These are phyloP conservation scores for Therioaphis trifolii DNA, from an alignment of 2,888 invertebrate species.

Conservation along the genomic window DNA sequence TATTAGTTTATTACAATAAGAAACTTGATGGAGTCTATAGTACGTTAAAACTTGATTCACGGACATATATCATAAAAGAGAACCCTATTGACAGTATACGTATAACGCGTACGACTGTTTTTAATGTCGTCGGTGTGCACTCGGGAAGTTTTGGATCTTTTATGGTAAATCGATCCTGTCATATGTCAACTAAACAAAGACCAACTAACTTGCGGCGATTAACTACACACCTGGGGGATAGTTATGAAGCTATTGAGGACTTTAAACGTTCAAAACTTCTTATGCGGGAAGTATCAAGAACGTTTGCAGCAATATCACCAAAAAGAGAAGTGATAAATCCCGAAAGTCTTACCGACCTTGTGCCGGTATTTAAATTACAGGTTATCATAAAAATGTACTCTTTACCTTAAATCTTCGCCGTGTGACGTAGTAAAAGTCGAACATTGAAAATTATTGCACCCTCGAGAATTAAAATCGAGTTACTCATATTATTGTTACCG, in stretches of 20 bases:
- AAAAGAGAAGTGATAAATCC: not conserved
- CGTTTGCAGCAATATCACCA: not conserved
- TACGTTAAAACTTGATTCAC: not conserved
- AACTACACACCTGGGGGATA: not conserved
- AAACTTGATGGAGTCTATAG: too few relatives aligned
- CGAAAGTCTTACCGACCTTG: not conserved
- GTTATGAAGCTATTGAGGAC: slow-evolving; percentile 6
- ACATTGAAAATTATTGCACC: not conserved
- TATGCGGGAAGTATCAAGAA: not conserved
- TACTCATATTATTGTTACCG: not conserved
- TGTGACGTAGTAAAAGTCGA: not conserved
- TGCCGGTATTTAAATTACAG: slow-evolving; percentile 5
- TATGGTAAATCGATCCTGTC: not conserved
- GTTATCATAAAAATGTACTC: too few relatives aligned
- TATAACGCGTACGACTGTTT: not conserved
- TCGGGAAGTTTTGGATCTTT: not conserved
- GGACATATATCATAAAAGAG: too few relatives aligned
- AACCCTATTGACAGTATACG: not conserved
- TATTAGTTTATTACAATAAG: too few relatives aligned
- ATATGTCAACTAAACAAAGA: not conserved
- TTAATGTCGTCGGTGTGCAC: not conserved
- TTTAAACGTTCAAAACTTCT: slow-evolving; percentile 30
- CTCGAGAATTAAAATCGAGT: not conserved
- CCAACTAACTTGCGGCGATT: not conserved
- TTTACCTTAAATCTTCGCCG: not conserved